phyloP scores from a whole-genome alignment of 1,140 invertebrate species.

The Polyergus mexicanus region DNA sequence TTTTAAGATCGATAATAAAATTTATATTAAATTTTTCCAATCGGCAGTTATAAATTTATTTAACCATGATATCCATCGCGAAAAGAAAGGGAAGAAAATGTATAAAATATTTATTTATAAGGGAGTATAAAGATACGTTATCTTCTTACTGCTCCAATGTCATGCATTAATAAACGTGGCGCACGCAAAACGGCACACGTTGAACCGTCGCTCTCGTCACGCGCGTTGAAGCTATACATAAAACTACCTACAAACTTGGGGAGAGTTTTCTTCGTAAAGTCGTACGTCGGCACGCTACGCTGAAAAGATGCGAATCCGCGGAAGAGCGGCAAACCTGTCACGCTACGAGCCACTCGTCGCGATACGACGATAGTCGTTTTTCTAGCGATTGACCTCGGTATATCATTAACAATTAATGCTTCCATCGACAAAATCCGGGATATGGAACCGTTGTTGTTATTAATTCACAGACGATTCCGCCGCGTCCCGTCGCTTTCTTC shows the following conservation, averaged over 20 bases:
- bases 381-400: constrained; percentile 52
- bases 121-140: constrained; percentile 50
- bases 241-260: constrained; percentile 48
- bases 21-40: not conserved
- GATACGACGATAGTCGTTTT: constrained; percentile 20
- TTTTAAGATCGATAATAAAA: not conserved
- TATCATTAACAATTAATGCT: constrained; percentile 45
- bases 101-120: constrained; percentile 29
- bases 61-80: not conserved
- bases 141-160: constrained; percentile 56
- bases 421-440: constrained; percentile 49
- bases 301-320: constrained; percentile 49
- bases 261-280: constrained; percentile 56
- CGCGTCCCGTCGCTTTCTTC: constrained; percentile 41
- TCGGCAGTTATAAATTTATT: constrained; percentile 23
- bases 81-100: not conserved
- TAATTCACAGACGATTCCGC: constrained; percentile 65
- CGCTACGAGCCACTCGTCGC: constrained; percentile 48
- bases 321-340: constrained; percentile 34
- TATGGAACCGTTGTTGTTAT: constrained; percentile 48
- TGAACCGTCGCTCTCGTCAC: constrained; percentile 36
- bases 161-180: constrained; percentile 51
- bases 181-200: constrained; percentile 54
- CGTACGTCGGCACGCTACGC: constrained; percentile 57
- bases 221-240: constrained; percentile 47